Evolutionary conservation across 2,797 vertebrate genomes (phyloP).

Genomic region (Hephaestus fuliginosus): DNA sequence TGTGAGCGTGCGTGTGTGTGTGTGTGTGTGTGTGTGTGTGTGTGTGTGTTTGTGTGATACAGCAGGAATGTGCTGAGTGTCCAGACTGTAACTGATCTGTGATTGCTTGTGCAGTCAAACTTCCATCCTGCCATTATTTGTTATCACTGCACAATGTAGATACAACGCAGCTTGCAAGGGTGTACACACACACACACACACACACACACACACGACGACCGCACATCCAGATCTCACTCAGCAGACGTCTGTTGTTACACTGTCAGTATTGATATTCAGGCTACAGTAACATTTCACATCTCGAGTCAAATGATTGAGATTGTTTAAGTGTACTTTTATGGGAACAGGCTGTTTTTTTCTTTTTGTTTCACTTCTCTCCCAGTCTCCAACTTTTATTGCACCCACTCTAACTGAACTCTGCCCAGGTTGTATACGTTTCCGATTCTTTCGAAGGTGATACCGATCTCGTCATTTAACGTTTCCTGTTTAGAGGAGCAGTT

Average conservation of each 20-base stretch:
- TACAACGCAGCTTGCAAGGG: neutral
- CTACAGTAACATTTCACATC: neutral
- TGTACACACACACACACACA: neutral
- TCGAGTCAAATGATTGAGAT: neutral
- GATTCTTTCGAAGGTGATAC: neutral
- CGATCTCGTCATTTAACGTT: neutral
- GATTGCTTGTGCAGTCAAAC: slow-evolving; percentile 40
- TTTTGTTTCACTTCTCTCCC: slow-evolving; percentile 2
- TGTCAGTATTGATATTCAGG: neutral
- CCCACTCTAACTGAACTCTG: neutral
- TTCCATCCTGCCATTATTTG: slow-evolving; percentile 55
- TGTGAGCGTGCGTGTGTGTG: neutral
- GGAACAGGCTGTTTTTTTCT: slow-evolving; percentile 6
- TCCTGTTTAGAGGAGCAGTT: neutral
- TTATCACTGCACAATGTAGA: slow-evolving; percentile 21
- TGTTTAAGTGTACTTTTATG: neutral
- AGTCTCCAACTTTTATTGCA: neutral
- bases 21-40: slow-evolving; percentile 4
- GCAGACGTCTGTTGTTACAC: neutral
- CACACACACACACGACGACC: neutral
- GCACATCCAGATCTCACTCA: neutral
- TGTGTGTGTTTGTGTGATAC: slow-evolving; percentile 9
- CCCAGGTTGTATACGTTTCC: neutral
- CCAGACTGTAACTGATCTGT: slow-evolving; percentile 52
- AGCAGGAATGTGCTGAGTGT: slow-evolving; percentile 70